Conservation (phyloP, 2,113 vertebrate genomes). For the Rhegmatorhina hoffmannsi region DNA sequence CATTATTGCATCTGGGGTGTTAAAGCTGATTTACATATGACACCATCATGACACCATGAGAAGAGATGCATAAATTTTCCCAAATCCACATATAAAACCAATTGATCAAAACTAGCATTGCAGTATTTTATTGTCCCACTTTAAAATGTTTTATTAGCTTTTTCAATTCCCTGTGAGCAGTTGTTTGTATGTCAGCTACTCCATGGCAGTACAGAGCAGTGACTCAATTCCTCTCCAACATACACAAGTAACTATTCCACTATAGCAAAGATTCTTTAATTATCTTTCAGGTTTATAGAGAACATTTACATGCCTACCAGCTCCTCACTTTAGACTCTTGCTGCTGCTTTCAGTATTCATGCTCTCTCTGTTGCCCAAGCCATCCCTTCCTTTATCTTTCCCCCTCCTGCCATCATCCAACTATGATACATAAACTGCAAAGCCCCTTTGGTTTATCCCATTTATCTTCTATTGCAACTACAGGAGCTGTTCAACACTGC, state of each 20-base stretch:
- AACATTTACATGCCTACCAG: not conserved
- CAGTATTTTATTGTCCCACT: not conserved
- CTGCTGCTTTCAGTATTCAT: not conserved
- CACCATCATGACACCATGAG: not conserved
- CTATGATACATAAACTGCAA: not conserved
- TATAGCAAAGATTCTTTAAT: not conserved
- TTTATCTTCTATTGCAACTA: not conserved
- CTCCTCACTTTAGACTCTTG: not conserved
- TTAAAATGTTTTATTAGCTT: not conserved
- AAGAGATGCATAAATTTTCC: not conserved
- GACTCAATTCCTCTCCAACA: not conserved
- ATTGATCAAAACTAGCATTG: not conserved
- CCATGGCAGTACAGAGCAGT: fast-evolving
- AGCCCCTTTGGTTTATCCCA: not conserved
- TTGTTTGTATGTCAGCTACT: not conserved
- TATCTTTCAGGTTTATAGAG: not conserved
- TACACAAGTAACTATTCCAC: not conserved
- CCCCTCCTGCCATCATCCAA: not conserved
- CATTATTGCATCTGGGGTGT: not conserved
- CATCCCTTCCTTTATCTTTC: not conserved
- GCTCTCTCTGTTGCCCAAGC: not conserved
- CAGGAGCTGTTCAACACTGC: not conserved
- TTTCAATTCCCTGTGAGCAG: not conserved
- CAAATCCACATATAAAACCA: not conserved
- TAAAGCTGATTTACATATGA: not conserved